Percentiles rank a stretch among this genome's conserved stretches.
Evolutionary conservation across 2,888 invertebrate genomes (phyloP).

Genomic region (Hemicrepidius hirtus): DNA sequence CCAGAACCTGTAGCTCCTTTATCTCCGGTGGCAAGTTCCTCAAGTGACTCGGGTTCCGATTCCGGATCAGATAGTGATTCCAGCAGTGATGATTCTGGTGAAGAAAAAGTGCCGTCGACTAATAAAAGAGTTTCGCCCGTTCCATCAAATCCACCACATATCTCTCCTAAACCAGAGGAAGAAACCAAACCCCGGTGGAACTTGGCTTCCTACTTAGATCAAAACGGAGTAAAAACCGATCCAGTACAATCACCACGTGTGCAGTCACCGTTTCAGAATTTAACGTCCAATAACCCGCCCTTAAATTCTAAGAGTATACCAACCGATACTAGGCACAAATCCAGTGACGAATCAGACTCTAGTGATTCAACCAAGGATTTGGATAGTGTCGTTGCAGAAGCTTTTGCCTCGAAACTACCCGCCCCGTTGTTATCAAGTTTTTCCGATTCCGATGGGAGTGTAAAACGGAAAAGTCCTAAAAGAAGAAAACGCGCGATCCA

Average conservation of each 20-base stretch:
- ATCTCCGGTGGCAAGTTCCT: conserved; percentile 77
- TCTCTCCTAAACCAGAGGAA: conserved; percentile 71
- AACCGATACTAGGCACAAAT: conserved; percentile 60
- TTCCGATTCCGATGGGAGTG: conserved; percentile 73
- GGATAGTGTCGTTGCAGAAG: conserved; percentile 76
- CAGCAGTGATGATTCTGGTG: conserved; percentile 75
- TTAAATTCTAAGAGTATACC: conserved; percentile 52
- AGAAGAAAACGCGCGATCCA: conserved; percentile 68
- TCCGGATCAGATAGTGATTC: conserved; percentile 76
- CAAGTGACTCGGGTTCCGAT: conserved; percentile 78
- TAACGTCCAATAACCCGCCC: conserved; percentile 55
- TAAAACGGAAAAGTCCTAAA: conserved; percentile 56
- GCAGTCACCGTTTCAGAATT: conserved; percentile 54
- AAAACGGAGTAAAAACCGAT: conserved; percentile 58
- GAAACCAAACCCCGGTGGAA: conserved; percentile 71
- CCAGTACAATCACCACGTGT: conserved; percentile 55
- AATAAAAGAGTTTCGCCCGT: conserved; percentile 60
- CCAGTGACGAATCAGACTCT: conserved; percentile 68
- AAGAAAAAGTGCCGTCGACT: conserved; percentile 64
- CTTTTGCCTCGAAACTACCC: conserved; percentile 61
- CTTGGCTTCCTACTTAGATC: conserved; percentile 71
- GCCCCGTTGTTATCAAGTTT: conserved; percentile 76
- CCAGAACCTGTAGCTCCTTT: conserved; percentile 71
- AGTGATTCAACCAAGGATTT: conserved; percentile 76
- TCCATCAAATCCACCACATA: conserved; percentile 61